Evolutionary conservation across 2,113 vertebrate species (phyloP).

Genomic region (Ancistrus triradiatus): DNA sequence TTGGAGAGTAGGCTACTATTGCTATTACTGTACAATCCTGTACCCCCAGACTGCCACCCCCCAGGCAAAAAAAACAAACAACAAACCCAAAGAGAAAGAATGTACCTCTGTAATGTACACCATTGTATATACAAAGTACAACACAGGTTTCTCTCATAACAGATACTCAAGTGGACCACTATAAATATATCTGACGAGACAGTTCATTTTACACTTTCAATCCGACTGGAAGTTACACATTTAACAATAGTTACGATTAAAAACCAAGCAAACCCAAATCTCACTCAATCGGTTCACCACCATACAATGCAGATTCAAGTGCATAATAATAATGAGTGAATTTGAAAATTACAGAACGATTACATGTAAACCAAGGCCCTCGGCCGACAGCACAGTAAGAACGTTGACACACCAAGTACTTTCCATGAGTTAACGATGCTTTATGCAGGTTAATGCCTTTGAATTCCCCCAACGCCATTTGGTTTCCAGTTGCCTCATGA

Average conservation of each 20-base stretch:
- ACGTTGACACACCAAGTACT: slow-evolving; percentile 46
- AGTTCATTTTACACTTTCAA: slow-evolving; percentile 63
- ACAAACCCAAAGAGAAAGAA: slow-evolving; percentile 59
- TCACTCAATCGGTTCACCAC: slow-evolving; percentile 66
- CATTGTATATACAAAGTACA: slow-evolving; percentile 90
- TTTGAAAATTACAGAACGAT: slow-evolving; percentile 20
- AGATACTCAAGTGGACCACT: slow-evolving; percentile 67
- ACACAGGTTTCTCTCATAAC: slow-evolving; percentile 80
- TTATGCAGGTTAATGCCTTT: slow-evolving; percentile 43
- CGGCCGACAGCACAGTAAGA: slow-evolving; percentile 45
- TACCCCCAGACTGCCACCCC: slow-evolving; percentile 67
- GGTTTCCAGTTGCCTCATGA: slow-evolving; percentile 69
- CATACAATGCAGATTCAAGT: slow-evolving; percentile 69
- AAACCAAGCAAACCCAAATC: slow-evolving; percentile 45
- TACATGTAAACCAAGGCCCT: slow-evolving; percentile 43
- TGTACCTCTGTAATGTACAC: slow-evolving; percentile 92
- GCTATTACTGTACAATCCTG: slow-evolving; percentile 90
- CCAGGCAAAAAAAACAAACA: slow-evolving; percentile 33
- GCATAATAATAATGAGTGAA: slow-evolving; percentile 61
- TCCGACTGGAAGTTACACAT: slow-evolving; percentile 69
- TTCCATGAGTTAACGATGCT: slow-evolving; percentile 37
- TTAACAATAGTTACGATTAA: slow-evolving; percentile 64
- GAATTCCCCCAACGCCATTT: slow-evolving; percentile 13
- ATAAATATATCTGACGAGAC: slow-evolving; percentile 78
- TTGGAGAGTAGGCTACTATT: slow-evolving; percentile 76